Percentiles rank a stretch among this genome's conserved stretches.
Evolutionary conservation across 2,888 invertebrate species (phyloP).

Genomic region (Ethmia dodecea): DNA sequence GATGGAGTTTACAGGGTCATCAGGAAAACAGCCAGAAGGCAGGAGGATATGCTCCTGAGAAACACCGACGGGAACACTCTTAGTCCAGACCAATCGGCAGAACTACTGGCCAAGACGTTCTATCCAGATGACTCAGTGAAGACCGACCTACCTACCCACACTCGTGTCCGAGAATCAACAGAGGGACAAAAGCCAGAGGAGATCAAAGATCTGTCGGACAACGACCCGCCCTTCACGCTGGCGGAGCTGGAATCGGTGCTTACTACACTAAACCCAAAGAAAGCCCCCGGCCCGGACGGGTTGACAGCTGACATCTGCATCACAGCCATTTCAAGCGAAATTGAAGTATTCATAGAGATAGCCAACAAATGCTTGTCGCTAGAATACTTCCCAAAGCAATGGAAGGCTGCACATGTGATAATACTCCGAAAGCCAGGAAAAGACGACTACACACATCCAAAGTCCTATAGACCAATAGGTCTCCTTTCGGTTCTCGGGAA

Average conservation of each 20-base stretch:
- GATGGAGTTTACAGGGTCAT: constrained; percentile 9
- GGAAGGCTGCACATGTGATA: too few species aligned
- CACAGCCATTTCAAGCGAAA: constrained; percentile 7
- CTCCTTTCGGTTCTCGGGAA: constrained; percentile 19
- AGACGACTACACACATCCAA: too few species aligned
- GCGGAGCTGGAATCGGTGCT: constrained; percentile 8
- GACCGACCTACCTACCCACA: constrained; percentile 5
- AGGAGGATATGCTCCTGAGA: constrained; percentile 5
- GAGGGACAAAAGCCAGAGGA: background rate
- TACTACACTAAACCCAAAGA: constrained; percentile 16
- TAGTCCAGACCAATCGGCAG: constrained; percentile 12
- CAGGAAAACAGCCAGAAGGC: constrained; percentile 6
- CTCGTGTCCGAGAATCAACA: background rate
- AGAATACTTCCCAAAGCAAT: too few species aligned
- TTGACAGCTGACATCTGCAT: constrained; percentile 24
- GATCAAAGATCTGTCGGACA: background rate
- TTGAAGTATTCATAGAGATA: constrained; percentile 14
- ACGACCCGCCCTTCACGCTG: constrained; percentile 17
- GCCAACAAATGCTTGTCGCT: too few species aligned
- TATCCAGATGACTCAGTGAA: constrained; percentile 14
- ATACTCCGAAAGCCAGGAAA: too few species aligned
- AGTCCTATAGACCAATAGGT: too few species aligned
- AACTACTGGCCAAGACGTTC: constrained; percentile 18
- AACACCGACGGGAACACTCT: constrained; percentile 8
- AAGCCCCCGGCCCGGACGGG: constrained; percentile 22